Evolutionary conservation across 1,140 invertebrate genomes (phyloP), one percentile per base, ranked within the genome.

Genomic region (Macrobrachium nipponense): DNA sequence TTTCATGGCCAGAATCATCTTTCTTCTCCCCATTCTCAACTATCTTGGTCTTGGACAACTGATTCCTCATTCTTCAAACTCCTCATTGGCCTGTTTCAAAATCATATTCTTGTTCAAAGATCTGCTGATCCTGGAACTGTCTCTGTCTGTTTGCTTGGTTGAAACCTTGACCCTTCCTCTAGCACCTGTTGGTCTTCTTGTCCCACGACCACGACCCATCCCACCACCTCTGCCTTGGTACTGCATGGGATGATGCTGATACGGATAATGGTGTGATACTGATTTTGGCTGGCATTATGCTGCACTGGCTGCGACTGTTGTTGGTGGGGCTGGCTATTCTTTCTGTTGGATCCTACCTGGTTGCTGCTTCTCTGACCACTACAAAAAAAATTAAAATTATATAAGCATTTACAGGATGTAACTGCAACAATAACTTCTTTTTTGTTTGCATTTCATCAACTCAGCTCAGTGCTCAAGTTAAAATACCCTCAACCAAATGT

Each of bases 1-100:
- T 89, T 87, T 89, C 90, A 36, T 89, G 89, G 18, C 90, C 90
- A 10, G 90, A 90, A 72, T 91, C 90, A 23, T 90, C 90, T 18
- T 91, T 91, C 76, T 91, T 91, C 72, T 96, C 95, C 87, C 96
- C 93, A 90, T 96, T 81, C 89, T 90, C 61, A 90, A 94, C 93
- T 88, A 97, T 94, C 91, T 97, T 97, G 18, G 95, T 93, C 92
- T 97, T 97, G 44, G 94, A 94, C 62, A 98, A 92, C 91, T 98
- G 95, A 81, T 91, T 93, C 91, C 96, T 95, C 18, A 99, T 91
- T 98, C 97, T 90, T 98, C 96, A 92, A 99, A 99, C 91, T 98
- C 95, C 58, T 96, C 97, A 92, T 99, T 99, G 12, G 98, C 97
- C 91, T 97, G 95, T 91, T n/a, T 99, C 98, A 92, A 99, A 99